Evolutionary conservation across 2,113 vertebrate genomes (phyloP).

Genomic region (Eptatretus burgeri): DNA sequence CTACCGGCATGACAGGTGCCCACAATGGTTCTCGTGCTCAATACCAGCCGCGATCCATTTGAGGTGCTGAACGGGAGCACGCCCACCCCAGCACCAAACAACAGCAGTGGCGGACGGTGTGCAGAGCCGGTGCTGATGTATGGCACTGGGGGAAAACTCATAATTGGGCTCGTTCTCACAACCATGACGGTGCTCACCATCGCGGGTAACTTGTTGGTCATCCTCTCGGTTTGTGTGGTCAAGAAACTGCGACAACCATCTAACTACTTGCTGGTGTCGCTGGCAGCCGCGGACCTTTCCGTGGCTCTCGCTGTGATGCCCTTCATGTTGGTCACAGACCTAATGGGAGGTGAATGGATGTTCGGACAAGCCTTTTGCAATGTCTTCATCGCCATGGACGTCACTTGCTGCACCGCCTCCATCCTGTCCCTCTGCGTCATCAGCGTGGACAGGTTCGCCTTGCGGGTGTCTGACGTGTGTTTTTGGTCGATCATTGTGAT

Average conservation of each 20-base stretch:
- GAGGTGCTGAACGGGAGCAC: neutral
- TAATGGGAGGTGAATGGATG: constrained; percentile 31
- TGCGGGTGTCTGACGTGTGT: no score
- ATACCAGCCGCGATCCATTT: neutral
- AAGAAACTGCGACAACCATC: constrained; percentile 34
- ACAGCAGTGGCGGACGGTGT: constrained; percentile 12
- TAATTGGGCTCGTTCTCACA: constrained; percentile 24
- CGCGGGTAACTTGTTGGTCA: constrained; percentile 24
- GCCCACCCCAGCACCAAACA: neutral
- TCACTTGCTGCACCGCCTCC: constrained; percentile 32
- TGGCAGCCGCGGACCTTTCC: constrained; percentile 25
- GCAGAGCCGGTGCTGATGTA: constrained; percentile 23
- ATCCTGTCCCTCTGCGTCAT: constrained; percentile 36
- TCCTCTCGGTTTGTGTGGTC: constrained; percentile 29
- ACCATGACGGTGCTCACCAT: constrained; percentile 25
- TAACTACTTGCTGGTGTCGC: constrained; percentile 31
- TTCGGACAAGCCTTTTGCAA: constrained; percentile 34
- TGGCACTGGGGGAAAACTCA: constrained; percentile 22
- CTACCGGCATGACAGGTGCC: neutral
- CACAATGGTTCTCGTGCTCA: neutral
- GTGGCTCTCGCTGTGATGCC: constrained; percentile 31
- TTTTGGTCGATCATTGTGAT: no score
- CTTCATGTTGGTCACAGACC: constrained; percentile 31
- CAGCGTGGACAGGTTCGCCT: constrained; percentile 29
- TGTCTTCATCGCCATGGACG: constrained; percentile 33